Evolutionary conservation across 2,888 invertebrate species (phyloP), one percentile per base, ranked within the genome.

Genomic region (Brachynemurus nebulosus): DNA sequence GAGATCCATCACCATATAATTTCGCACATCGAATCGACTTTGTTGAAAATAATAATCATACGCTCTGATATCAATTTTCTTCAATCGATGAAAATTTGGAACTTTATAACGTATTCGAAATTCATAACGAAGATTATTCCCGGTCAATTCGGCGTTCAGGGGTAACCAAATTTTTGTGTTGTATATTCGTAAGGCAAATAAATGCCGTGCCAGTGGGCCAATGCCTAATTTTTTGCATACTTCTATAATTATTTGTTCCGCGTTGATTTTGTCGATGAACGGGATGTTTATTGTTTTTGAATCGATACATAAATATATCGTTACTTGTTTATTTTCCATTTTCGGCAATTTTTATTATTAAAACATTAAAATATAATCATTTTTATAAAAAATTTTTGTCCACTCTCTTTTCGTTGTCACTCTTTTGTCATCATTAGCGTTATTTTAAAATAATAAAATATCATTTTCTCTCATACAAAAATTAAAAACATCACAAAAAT

Each of bases 41-140:
- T 90, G 91, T 62, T 80, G 78, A 59, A 86, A 92, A 58, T 82
- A 82, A 62, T 89, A 91, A 55, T 88, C 79, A 59, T 85, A 90
- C 1, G 90, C 82, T 44, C 73, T 74, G 39, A 69, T 63, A 64
- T 91, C 90, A 40, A 83, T 64, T 45, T 73, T 71, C 54, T 73
- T 74, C 40, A 86, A 63, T 51, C 74, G 69, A 9, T 69, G 64
- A 35, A 81, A 60, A 53, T 71, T 71, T 3, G 80, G 76, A 19
- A 78, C 72, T 66, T 86, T 88, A 59, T 80, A 90, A 42, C 91
- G 73, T 55, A 91, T 73, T 48, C 89, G 74, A 53, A 90, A 78
- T 54, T 86, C 84, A 57, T 80, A 78, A 53, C 72, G 72, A 44
- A 70, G 64, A 46, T 65, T 64, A 45, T 66, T 66, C 11, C 64